These are phyloP conservation scores for Melipona quadrifasciata DNA, from an alignment of 1,140 invertebrate genomes.

Conservation along the genomic window DNA sequence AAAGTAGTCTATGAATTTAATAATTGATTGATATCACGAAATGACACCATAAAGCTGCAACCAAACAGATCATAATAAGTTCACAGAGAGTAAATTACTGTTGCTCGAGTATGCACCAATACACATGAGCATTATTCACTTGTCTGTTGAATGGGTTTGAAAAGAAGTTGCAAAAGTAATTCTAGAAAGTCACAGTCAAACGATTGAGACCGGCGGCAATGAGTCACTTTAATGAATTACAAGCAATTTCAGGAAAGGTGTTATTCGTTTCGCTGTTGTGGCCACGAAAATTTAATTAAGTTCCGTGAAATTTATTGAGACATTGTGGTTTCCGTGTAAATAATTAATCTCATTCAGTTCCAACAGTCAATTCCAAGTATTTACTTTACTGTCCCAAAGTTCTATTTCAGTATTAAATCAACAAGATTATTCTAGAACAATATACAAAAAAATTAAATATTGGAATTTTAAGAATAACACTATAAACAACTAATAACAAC, in stretches of 20 bases:
- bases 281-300: not conserved
- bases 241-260: not conserved
- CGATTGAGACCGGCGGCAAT: not conserved
- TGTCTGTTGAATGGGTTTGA: conserved; percentile 70
- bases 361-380: not conserved
- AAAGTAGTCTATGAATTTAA: not conserved
- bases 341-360: not conserved
- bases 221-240: conserved; percentile 5
- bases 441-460: not conserved
- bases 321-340: not conserved
- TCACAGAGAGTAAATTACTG: conserved; percentile 53
- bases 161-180: conserved; percentile 26
- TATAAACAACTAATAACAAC: too few species aligned
- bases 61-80: conserved; percentile 41
- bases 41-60: conserved; percentile 1
- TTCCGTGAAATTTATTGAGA: not conserved
- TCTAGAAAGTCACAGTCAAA: conserved; percentile 32
- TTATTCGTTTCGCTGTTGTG: not conserved
- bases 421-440: not conserved
- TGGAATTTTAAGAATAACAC: not conserved
- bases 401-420: not conserved
- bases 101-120: conserved; percentile 51
- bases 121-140: conserved; percentile 74
- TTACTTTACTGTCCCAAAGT: not conserved
- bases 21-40: not conserved